Evolutionary conservation across 2,113 vertebrate species (phyloP).

Genomic region (Corythoichthys intestinalis): DNA sequence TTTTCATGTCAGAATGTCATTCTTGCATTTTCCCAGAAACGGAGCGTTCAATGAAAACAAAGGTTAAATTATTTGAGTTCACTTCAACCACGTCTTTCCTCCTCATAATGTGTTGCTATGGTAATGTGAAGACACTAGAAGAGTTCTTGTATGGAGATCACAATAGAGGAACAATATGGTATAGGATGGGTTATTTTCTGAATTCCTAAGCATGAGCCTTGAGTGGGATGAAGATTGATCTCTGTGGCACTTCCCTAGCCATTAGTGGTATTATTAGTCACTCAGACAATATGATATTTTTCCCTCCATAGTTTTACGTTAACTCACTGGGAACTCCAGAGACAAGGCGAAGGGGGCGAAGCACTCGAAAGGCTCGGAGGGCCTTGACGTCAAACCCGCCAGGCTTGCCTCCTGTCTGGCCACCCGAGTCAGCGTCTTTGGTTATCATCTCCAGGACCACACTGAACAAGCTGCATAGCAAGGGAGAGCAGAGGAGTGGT

Average conservation of each 20-base stretch:
- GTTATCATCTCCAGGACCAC: constrained; percentile 98
- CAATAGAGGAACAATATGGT: constrained; percentile 9
- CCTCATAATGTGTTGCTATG: constrained; percentile 34
- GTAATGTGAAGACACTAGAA: constrained; percentile 10
- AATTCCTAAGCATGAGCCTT: background rate
- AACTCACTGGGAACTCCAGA: constrained; percentile 94
- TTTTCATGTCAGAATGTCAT: background rate
- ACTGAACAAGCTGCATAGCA: constrained; percentile 86
- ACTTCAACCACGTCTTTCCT: constrained; percentile 16
- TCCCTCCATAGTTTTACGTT: background rate
- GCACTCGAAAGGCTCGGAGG: constrained; percentile 93
- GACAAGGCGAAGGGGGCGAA: constrained; percentile 95
- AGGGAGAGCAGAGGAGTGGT: background rate
- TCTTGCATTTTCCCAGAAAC: background rate
- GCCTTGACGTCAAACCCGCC: constrained; percentile 98
- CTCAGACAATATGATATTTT: background rate
- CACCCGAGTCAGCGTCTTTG: constrained; percentile 86
- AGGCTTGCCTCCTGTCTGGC: constrained; percentile 89
- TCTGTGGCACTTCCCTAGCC: background rate
- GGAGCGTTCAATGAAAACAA: background rate
- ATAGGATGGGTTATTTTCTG: constrained; percentile 1
- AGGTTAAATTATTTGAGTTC: constrained; percentile 20
- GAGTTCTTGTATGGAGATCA: constrained; percentile 16
- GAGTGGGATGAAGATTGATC: background rate
- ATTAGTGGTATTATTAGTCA: background rate